Evolutionary conservation across 2,113 vertebrate genomes (phyloP).

Genomic region (Hippocampus comes): DNA sequence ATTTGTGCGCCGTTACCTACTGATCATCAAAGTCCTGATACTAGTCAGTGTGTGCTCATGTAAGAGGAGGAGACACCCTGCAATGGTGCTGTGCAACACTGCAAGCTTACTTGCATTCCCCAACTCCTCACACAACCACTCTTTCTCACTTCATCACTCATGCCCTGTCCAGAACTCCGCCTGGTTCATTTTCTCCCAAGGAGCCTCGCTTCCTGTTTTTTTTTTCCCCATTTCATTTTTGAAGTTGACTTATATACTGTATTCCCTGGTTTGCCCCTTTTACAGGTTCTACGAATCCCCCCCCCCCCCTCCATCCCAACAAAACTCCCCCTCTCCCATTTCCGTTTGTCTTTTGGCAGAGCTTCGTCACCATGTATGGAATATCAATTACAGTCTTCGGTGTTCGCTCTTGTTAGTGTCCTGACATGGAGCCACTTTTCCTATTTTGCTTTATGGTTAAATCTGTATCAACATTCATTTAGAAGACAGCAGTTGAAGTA

Average conservation of each 20-base stretch:
- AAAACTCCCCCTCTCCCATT: conserved; percentile 38
- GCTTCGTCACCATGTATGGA: conserved; percentile 57
- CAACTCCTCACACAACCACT: conserved; percentile 23
- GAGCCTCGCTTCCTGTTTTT: conserved; percentile 50
- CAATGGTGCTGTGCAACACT: conserved; percentile 29
- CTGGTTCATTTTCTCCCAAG: conserved; percentile 63
- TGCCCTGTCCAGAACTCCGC: conserved; percentile 28
- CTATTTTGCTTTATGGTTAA: conserved; percentile 29
- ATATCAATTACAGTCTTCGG: conserved; percentile 70
- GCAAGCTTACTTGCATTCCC: conserved; percentile 27
- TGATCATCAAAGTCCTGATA: conserved; percentile 18
- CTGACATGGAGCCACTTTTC: conserved; percentile 26
- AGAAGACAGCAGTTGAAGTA: not conserved
- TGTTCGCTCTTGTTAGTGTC: conserved; percentile 62
- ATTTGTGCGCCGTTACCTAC: not conserved
- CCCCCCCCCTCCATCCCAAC: conserved; percentile 11
- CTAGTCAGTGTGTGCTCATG: conserved; percentile 39
- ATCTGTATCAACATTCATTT: not conserved
- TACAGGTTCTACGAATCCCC: not conserved
- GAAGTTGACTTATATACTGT: conserved; percentile 71
- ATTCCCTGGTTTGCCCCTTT: conserved; percentile 38
- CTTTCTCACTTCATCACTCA: conserved; percentile 43
- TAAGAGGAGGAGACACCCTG: conserved; percentile 32
- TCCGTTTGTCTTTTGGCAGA: conserved; percentile 60
- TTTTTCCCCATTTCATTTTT: conserved; percentile 51